These are phyloP conservation scores for Gasteruption jaculator DNA, from an alignment of 2,888 invertebrate genomes.

Conservation along the genomic window DNA sequence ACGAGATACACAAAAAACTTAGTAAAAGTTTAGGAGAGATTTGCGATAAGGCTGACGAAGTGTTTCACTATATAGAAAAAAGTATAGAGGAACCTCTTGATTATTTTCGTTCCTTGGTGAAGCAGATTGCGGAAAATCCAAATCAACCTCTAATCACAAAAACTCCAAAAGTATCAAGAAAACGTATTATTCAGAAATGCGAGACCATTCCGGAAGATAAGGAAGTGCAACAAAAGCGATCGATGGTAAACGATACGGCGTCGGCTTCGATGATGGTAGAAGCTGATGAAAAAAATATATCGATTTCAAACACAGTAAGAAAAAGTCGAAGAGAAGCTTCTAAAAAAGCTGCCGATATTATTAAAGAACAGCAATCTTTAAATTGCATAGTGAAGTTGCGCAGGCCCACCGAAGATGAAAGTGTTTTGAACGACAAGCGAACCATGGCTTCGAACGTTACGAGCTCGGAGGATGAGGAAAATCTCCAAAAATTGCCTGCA, in stretches of 20 bases:
- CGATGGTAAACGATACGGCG: not conserved
- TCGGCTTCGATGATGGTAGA: constrained; percentile 11
- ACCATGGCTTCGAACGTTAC: constrained; percentile 27
- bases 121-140: constrained; percentile 30
- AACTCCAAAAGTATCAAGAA: constrained; percentile 37
- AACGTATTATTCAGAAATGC: constrained; percentile 30
- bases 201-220: constrained; percentile 42
- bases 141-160: constrained; percentile 36
- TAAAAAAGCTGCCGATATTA: constrained; percentile 32
- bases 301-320: constrained; percentile 11
- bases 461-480: too few species aligned
- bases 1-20: too few species aligned
- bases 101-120: constrained; percentile 25
- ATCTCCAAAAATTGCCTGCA: too few species aligned
- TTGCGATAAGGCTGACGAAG: too few species aligned
- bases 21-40: too few species aligned
- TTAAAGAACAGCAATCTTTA: constrained; percentile 34
- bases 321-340: constrained; percentile 36
- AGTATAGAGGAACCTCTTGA: constrained; percentile 23
- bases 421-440: not conserved
- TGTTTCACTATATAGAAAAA: too few species aligned
- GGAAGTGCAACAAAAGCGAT: constrained; percentile 11
- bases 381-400: constrained; percentile 26
- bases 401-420: constrained; percentile 23
- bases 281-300: constrained; percentile 4